These are phyloP conservation scores for Resseliella maxima DNA, from an alignment of 2,888 invertebrate species.

Conservation along the genomic window DNA sequence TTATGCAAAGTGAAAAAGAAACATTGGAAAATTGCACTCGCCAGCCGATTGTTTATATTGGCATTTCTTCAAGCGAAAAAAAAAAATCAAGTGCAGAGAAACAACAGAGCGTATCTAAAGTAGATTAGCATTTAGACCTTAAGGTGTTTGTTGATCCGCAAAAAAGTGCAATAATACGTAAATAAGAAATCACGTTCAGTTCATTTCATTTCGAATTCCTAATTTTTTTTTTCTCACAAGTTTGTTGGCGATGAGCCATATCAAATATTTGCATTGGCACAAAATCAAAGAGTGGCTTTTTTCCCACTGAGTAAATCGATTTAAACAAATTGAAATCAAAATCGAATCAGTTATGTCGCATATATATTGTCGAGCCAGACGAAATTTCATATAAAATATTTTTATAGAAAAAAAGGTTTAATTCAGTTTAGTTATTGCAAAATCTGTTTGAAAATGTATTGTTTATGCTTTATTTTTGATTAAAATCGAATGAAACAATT, in stretches of 20 bases:
- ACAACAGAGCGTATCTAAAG: not conserved
- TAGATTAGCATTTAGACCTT: slow-evolving; percentile 12
- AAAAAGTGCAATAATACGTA: not conserved
- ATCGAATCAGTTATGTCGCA: not conserved
- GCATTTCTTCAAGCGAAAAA: not conserved
- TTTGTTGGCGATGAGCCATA: not conserved
- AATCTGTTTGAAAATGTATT: not conserved
- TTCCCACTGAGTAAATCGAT: not conserved
- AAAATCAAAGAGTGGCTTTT: not conserved
- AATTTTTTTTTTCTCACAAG: not conserved
- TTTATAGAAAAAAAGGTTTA: not conserved
- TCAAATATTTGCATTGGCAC: slow-evolving; percentile 28
- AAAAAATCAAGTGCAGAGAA: slow-evolving; percentile 4
- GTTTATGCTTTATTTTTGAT: not conserved
- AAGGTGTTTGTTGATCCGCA: slow-evolving; percentile 13
- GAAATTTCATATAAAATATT: not conserved
- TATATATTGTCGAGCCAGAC: not conserved
- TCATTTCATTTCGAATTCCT: not conserved
- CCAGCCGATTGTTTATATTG: slow-evolving; percentile 3
- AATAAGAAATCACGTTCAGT: not conserved
- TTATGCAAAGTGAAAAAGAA: not conserved
- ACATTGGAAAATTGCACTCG: not conserved
- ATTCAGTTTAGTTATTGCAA: not conserved
- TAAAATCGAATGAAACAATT: not conserved
- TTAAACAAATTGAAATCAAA: not conserved